A percentile compares a stretch with the other conserved stretches of the same genome.
phyloP scores from a whole-genome alignment of 2,113 vertebrate genomes.

The Hoplias malabaricus region DNA sequence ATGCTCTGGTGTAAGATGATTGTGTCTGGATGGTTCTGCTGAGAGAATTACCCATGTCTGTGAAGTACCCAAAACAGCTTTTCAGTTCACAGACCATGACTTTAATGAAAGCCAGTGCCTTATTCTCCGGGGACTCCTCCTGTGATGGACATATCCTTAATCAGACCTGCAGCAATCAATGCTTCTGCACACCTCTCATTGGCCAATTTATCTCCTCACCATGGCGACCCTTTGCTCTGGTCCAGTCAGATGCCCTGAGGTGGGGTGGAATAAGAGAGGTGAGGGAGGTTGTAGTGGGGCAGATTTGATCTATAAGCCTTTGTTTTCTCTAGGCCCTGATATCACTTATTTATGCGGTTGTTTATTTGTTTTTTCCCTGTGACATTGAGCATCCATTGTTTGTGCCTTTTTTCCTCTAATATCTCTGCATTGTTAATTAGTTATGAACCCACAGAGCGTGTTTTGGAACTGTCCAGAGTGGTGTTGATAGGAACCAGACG shows the following conservation, averaged over 20 bases:
- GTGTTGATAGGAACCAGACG: too few relatives aligned
- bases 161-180: constrained; percentile 36
- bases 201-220: constrained; percentile 13
- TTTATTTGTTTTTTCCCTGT: neutral
- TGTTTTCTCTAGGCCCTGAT: neutral
- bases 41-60: too few relatives aligned
- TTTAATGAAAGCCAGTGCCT: neutral
- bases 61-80: neutral
- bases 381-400: neutral
- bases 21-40: too few relatives aligned
- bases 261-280: neutral
- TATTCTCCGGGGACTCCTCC: neutral
- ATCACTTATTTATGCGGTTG: neutral
- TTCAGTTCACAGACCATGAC: neutral
- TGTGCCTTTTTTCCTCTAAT: neutral
- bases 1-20: too few relatives aligned
- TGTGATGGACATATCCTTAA: constrained; percentile 29
- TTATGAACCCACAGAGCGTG: too few relatives aligned
- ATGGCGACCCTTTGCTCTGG: neutral
- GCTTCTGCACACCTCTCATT: constrained; percentile 20
- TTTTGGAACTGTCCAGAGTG: too few relatives aligned
- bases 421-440: too few relatives aligned
- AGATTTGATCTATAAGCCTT: neutral
- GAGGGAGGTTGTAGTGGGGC: neutral
- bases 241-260: neutral